Conservation (phyloP, 1,140 invertebrate species). For the Drosophila insularis region DNA sequence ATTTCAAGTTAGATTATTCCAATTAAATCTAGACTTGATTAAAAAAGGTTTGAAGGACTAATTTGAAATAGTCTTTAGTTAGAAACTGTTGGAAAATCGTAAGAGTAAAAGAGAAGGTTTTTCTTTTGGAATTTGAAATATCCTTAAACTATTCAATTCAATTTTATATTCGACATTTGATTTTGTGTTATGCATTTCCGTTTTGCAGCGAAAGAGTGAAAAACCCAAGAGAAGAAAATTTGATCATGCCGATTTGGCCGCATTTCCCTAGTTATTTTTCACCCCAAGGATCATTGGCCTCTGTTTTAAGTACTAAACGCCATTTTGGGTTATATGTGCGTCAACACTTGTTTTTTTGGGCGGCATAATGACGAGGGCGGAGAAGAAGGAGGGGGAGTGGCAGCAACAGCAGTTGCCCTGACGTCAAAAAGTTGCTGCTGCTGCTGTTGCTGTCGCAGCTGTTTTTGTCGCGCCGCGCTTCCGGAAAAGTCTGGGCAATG, state of each 20-base stretch:
- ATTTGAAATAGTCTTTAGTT: too few relatives aligned
- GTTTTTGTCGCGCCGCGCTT: conserved; percentile 75
- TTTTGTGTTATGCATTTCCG: not conserved
- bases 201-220: not conserved
- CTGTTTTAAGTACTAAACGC: conserved; percentile 29
- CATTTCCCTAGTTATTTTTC: conserved; percentile 28
- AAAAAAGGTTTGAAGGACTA: too few relatives aligned
- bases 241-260: not conserved
- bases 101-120: too few relatives aligned
- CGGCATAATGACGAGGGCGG: not conserved
- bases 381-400: not conserved
- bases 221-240: not conserved
- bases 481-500: conserved; percentile 72
- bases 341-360: conserved; percentile 49
- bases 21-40: too few relatives aligned
- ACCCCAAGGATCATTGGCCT: conserved; percentile 61
- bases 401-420: conserved; percentile 7
- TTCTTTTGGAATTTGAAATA: too few relatives aligned
- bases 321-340: conserved; percentile 46
- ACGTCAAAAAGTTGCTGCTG: conserved; percentile 3
- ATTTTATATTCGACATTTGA: not conserved
- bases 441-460: conserved; percentile 46
- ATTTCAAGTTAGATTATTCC: too few relatives aligned
- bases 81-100: too few relatives aligned
- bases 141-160: too few relatives aligned